Base-by-base conservation (phyloP, 2,113 vertebrate genomes). In the Phycodurus eques region DNA sequence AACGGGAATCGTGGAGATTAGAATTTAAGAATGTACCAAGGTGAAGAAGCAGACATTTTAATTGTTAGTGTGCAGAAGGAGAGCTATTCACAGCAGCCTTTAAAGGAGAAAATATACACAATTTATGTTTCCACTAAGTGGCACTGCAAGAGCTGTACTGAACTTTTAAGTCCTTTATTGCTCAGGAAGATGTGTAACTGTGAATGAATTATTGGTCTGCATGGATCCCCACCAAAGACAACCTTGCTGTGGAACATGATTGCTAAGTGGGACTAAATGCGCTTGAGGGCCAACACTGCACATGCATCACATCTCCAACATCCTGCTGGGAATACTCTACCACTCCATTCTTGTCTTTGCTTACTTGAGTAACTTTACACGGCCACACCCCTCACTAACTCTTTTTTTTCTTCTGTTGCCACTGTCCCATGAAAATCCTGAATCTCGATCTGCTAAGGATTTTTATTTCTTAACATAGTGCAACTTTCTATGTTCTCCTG, bases 191-290 rank as follows among this genome's bases (percentile, higher is more conserved):
- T 76, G 78, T 82, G 81, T 81, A 77, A 77, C 80, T 79, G 71
- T 83, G 81, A 89, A 86, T 88, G 73, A 89, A 85, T 89, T 84
- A 90, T 86, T 87, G 85, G 86, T 79, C 78, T 62, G 49, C 68
- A 78, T 88, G 87, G 88, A 88, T 72, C 68, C 68, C 68, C 68
- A 83, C 87, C 85, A 85, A 87, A 90, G 82, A 88, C 81, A 90
- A 89, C 85, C 77, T 87, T 73, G 77, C 85, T 80, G 79, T 81
- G 82, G 78, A 87, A 84, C 87, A 88, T 73, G 80, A 67, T 80
- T 83, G 83, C 85, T 90, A 89, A 91, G 90, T 87, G 87, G 84
- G 80, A 82, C 82, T 86, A 71, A 80, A 91, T 88, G 86, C 81
- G 84, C 87, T 90, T 76, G 78, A 87, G 84, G 88, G 79, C 85